These are phyloP conservation scores for Pygoscelis antarcticus DNA, from an alignment of 2,113 vertebrate genomes.

Conservation along the genomic window DNA sequence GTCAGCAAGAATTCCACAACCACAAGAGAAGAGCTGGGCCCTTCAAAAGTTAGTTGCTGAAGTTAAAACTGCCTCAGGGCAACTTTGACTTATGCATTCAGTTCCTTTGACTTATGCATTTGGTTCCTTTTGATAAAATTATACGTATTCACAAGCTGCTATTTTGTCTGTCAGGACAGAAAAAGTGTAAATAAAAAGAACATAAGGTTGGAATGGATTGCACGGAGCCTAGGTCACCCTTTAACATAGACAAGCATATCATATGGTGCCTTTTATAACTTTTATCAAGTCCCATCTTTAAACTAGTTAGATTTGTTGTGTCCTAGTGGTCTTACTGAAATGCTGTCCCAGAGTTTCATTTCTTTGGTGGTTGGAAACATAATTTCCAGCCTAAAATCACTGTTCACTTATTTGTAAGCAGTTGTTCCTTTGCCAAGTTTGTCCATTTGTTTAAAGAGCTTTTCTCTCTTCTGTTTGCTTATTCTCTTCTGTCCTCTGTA, in stretches of 20 bases:
- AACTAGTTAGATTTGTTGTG: neutral
- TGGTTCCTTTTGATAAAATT: neutral
- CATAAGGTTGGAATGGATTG: neutral
- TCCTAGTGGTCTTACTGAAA: neutral
- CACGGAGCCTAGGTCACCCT: neutral
- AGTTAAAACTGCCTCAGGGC: neutral
- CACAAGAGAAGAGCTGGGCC: slow-evolving; percentile 37
- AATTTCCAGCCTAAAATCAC: neutral
- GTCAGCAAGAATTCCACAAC: slow-evolving; percentile 51
- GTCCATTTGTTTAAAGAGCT: neutral
- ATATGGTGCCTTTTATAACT: neutral
- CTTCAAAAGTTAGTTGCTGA: slow-evolving; percentile 30
- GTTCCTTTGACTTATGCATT: slow-evolving; percentile 1
- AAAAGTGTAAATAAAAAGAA: neutral
- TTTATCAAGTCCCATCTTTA: neutral
- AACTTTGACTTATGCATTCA: neutral
- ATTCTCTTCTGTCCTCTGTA: neutral
- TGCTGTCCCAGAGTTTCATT: neutral
- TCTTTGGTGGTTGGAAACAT: neutral
- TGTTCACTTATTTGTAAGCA: neutral
- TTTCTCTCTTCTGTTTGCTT: neutral
- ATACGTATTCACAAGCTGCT: neutral
- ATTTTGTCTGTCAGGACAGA: slow-evolving; percentile 16
- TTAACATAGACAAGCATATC: neutral
- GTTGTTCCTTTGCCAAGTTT: neutral